Percentiles rank a stretch among this genome's conserved stretches.
These are phyloP conservation scores for Melikaiella ostensackeni DNA, from an alignment of 2,888 invertebrate genomes.

Conservation along the genomic window DNA sequence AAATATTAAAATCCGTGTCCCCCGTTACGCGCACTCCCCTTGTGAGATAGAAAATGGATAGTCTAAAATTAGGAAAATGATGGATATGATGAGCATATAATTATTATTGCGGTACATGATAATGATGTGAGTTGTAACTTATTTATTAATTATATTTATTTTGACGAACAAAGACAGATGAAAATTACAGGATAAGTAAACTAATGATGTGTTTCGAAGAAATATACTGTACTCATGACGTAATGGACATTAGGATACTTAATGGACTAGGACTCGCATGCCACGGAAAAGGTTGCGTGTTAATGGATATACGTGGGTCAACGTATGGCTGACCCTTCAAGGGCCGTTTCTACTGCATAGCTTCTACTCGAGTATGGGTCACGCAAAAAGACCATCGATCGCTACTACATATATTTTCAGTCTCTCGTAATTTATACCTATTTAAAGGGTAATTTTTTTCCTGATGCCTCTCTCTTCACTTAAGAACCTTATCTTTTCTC, in stretches of 20 bases:
- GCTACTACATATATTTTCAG: constrained; percentile 11
- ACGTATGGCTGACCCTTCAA: constrained; percentile 55
- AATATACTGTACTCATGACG: constrained; percentile 4
- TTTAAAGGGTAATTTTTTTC: neutral
- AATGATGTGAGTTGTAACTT: neutral
- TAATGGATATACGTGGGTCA: constrained; percentile 52
- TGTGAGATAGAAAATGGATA: no score
- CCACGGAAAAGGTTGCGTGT: constrained; percentile 49
- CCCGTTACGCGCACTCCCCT: no score
- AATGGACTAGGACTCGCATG: constrained; percentile 54
- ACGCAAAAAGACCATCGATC: constrained; percentile 55
- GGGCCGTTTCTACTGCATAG: constrained; percentile 56
- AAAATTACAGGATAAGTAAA: neutral
- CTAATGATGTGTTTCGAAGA: constrained; percentile 8
- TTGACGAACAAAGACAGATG: neutral
- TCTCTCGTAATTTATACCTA: constrained; percentile 21
- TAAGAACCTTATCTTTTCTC: neutral
- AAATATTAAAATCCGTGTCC: no score
- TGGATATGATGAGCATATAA: no score
- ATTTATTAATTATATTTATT: neutral
- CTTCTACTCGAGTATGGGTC: constrained; percentile 39
- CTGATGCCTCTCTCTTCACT: neutral
- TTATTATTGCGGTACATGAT: no score
- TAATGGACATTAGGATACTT: constrained; percentile 51
- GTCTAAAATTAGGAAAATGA: no score